phyloP scores from a whole-genome alignment of 1,140 invertebrate species.

The Halyomorpha halys region DNA sequence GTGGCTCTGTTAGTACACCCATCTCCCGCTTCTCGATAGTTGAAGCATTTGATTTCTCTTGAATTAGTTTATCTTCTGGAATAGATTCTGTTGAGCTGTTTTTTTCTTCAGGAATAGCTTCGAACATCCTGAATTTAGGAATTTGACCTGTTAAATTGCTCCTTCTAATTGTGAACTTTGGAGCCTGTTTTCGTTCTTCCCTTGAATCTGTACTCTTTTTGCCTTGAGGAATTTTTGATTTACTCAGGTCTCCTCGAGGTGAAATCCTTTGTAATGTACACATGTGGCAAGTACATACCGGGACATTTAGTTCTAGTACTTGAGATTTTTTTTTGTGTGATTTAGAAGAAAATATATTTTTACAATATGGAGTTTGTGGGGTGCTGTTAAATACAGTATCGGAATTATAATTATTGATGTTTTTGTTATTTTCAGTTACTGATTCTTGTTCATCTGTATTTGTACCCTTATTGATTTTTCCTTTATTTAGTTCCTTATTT shows the following conservation, averaged over 20 bases:
- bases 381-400: background rate
- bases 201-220: background rate
- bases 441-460: slow-evolving; percentile 8
- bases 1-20: slow-evolving; percentile 19
- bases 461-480: background rate
- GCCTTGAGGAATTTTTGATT: slow-evolving; percentile 7
- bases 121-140: slow-evolving; percentile 28
- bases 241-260: slow-evolving; percentile 10
- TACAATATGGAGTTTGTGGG: slow-evolving; percentile 3
- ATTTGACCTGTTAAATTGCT: slow-evolving; percentile 16
- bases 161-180: slow-evolving; percentile 11
- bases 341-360: slow-evolving; percentile 2
- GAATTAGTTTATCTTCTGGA: slow-evolving; percentile 1
- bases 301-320: slow-evolving; percentile 23
- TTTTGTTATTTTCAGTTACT: slow-evolving; percentile 2
- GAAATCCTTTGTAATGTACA: slow-evolving; percentile 22
- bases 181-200: slow-evolving; percentile 17
- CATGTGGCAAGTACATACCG: slow-evolving; percentile 24
- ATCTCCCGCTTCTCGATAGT: slow-evolving; percentile 19
- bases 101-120: slow-evolving; percentile 32
- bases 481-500: background rate
- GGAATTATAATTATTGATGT: background rate
- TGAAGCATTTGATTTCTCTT: slow-evolving; percentile 10
- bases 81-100: slow-evolving; percentile 27
- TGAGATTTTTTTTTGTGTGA: slow-evolving; percentile 9